Evolutionary conservation across 2,113 vertebrate genomes (phyloP).

Genomic region (Symphodus melops): DNA sequence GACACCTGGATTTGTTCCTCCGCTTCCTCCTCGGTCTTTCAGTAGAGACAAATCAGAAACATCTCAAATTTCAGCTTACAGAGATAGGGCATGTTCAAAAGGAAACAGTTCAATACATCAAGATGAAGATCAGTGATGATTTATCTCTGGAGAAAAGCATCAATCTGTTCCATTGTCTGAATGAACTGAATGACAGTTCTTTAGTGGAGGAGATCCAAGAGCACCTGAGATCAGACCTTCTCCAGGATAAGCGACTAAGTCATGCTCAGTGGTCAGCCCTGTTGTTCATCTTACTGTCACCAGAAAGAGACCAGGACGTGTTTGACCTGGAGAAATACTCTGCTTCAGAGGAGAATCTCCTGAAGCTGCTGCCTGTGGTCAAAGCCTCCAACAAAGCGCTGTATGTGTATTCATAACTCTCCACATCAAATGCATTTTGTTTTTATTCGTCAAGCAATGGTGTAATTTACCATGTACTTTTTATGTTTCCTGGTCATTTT

Average conservation of each 20-base stretch:
- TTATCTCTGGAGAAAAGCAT: slow-evolving; percentile 29
- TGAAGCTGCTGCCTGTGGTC: slow-evolving; percentile 38
- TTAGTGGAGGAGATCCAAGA: not conserved
- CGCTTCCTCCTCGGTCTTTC: slow-evolving; percentile 52
- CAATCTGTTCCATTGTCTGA: slow-evolving; percentile 57
- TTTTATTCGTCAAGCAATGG: no score
- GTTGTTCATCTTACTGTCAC: slow-evolving; percentile 27
- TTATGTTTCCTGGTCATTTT: not conserved
- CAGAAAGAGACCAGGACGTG: not conserved
- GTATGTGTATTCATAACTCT: slow-evolving; percentile 24
- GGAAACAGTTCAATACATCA: slow-evolving; percentile 36
- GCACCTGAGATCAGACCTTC: not conserved
- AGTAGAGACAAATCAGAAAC: slow-evolving; percentile 6
- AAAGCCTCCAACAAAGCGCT: slow-evolving; percentile 34
- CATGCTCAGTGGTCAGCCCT: slow-evolving; percentile 46
- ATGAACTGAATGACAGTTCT: not conserved
- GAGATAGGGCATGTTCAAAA: not conserved
- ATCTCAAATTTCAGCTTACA: slow-evolving; percentile 8
- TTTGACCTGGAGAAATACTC: slow-evolving; percentile 38
- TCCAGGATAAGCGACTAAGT: not conserved
- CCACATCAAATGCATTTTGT: not conserved
- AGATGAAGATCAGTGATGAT: not conserved
- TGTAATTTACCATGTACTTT: fast-evolving
- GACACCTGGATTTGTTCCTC: slow-evolving; percentile 48
- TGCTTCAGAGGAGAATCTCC: slow-evolving; percentile 41